Percentiles rank a stretch among this genome's conserved stretches.
These are phyloP conservation scores for Lycaena phlaeas DNA, from an alignment of 2,888 invertebrate species.

Conservation along the genomic window DNA sequence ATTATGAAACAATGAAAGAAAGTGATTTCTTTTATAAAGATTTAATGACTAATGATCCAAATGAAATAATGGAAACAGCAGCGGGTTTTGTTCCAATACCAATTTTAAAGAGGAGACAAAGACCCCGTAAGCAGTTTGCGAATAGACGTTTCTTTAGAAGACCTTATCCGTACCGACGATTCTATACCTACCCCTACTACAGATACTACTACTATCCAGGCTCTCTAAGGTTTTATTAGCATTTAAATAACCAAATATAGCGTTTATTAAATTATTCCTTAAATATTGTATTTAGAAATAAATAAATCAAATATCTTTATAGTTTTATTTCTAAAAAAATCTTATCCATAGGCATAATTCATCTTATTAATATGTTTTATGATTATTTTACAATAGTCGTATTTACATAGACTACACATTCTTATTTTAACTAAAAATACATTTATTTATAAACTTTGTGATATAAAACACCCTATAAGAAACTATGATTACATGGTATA, in stretches of 20 bases:
- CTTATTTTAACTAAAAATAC: neutral
- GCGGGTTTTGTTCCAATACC: constrained; percentile 50
- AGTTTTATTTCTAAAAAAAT: neutral
- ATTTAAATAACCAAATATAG: constrained; percentile 14
- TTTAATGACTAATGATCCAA: constrained; percentile 32
- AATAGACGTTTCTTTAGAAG: constrained; percentile 37
- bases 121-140: constrained; percentile 33
- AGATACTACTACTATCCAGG: constrained; percentile 43
- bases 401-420: neutral
- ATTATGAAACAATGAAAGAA: constrained; percentile 17
- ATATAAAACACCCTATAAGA: neutral
- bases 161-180: constrained; percentile 32
- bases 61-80: constrained; percentile 56
- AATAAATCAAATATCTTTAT: neutral
- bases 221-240: constrained; percentile 53
- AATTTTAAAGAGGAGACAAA: constrained; percentile 31
- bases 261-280: constrained; percentile 2
- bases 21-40: constrained; percentile 28
- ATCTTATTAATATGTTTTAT: too few species aligned
- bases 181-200: constrained; percentile 41
- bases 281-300: constrained; percentile 14
- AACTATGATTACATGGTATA: neutral
- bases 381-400: neutral
- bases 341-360: too few species aligned
- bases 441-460: neutral